Conservation (phyloP, 2,113 vertebrate species). For the Panurus biarmicus region DNA sequence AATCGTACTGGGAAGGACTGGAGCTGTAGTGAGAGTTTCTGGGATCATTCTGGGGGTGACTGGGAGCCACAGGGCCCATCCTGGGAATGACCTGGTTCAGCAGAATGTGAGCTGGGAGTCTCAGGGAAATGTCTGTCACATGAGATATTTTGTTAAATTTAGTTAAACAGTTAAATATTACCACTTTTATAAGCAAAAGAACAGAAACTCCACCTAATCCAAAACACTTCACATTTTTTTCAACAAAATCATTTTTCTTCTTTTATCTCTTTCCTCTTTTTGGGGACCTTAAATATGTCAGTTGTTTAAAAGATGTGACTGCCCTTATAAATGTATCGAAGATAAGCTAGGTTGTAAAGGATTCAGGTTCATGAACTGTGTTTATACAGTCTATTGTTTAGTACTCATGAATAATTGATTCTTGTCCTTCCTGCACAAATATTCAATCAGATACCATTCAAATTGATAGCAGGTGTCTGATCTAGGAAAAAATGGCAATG, state of each 20-base stretch:
- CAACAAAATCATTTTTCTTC: background rate
- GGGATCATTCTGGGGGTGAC: too few relatives aligned
- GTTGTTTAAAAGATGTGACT: constrained; percentile 48
- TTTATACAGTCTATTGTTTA: constrained; percentile 64
- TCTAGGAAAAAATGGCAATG: constrained; percentile 5
- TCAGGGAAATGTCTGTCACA: background rate
- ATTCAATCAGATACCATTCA: constrained; percentile 66
- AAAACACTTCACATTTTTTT: constrained; percentile 13
- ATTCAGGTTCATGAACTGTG: constrained; percentile 66
- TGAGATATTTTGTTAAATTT: constrained; percentile 15
- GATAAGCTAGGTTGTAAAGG: constrained; percentile 58
- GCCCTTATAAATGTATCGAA: constrained; percentile 41
- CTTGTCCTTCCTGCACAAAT: constrained; percentile 65
- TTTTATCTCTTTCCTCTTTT: background rate
- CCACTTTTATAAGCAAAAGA: background rate
- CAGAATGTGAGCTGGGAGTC: constrained; percentile 23
- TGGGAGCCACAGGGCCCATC: too few relatives aligned
- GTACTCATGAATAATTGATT: constrained; percentile 69
- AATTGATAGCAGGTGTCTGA: constrained; percentile 66
- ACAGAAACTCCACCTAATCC: background rate
- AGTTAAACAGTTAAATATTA: background rate
- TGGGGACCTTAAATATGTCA: background rate
- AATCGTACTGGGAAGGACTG: too few relatives aligned
- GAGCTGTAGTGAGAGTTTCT: too few relatives aligned
- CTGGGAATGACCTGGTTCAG: constrained; percentile 17